Percentiles rank a stretch among this genome's conserved stretches.
Conservation (phyloP, 2,888 invertebrate genomes). For the Lordiphosa andalusiaca region DNA sequence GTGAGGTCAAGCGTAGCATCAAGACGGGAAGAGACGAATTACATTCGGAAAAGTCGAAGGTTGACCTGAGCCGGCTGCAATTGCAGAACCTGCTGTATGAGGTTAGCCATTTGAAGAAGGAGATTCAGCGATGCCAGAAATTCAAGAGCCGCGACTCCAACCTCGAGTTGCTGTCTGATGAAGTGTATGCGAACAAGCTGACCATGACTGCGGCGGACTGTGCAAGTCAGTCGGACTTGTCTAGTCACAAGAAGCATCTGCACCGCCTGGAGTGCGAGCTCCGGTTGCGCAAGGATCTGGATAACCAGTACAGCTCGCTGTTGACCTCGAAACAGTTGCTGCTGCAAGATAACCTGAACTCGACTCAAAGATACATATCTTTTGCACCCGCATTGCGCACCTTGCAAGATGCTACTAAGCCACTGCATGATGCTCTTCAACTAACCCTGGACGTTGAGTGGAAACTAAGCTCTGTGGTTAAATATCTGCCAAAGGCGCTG, state of each 20-base stretch:
- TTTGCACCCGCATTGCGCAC: constrained; percentile 89
- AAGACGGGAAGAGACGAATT: constrained; percentile 90
- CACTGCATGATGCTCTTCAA: constrained; percentile 92
- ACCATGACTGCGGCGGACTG: constrained; percentile 82
- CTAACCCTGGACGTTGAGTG: constrained; percentile 89
- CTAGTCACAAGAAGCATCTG: constrained; percentile 88
- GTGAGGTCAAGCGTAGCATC: constrained; percentile 93
- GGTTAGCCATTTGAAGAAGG: constrained; percentile 94
- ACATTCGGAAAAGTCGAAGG: constrained; percentile 90
- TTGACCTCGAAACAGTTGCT: constrained; percentile 89
- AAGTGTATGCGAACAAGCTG: constrained; percentile 86
- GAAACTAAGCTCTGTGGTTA: constrained; percentile 88
- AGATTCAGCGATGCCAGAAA: constrained; percentile 96
- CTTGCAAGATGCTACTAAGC: constrained; percentile 90
- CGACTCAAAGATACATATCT: constrained; percentile 89
- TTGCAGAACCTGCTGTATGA: constrained; percentile 97
- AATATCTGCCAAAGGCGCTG: constrained; percentile 89
- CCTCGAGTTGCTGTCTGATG: constrained; percentile 91
- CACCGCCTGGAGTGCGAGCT: constrained; percentile 96
- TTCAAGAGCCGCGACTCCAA: constrained; percentile 97
- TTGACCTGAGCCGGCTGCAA: constrained; percentile 93
- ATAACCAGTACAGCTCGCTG: constrained; percentile 87
- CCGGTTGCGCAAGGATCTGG: constrained; percentile 90
- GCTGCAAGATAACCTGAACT: constrained; percentile 87
- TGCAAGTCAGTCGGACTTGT: constrained; percentile 68